phyloP scores from a whole-genome alignment of 2,797 vertebrate genomes.

The Vultur gryphus region DNA sequence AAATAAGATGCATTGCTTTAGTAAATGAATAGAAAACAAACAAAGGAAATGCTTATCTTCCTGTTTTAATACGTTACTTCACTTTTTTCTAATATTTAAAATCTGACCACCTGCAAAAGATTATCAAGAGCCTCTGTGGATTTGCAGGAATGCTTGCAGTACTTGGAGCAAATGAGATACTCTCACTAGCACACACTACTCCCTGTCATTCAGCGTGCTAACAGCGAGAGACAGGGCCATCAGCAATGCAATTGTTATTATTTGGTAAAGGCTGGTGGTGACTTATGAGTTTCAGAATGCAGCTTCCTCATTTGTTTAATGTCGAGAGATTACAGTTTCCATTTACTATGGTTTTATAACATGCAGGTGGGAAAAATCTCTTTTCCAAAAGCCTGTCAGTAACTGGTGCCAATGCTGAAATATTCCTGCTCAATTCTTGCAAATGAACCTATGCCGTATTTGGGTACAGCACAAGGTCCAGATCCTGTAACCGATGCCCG shows the following conservation, averaged over 20 bases:
- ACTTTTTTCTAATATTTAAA: slow-evolving; percentile 48
- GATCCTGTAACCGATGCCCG: rapidly evolving
- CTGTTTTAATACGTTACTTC: slow-evolving; percentile 43
- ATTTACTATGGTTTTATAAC: slow-evolving; percentile 58
- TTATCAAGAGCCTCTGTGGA: slow-evolving; percentile 25
- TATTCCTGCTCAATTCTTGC: background rate
- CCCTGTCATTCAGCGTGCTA: slow-evolving; percentile 28
- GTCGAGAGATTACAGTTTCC: slow-evolving; percentile 36
- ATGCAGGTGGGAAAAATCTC: slow-evolving; percentile 47
- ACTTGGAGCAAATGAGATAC: slow-evolving; percentile 43
- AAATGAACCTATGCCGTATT: background rate
- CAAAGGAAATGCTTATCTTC: slow-evolving; percentile 48
- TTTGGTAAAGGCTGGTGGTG: slow-evolving; percentile 56
- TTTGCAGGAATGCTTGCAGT: slow-evolving; percentile 43
- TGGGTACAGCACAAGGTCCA: background rate
- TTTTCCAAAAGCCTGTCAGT: background rate
- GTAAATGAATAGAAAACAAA: slow-evolving; percentile 34
- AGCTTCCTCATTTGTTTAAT: slow-evolving; percentile 62
- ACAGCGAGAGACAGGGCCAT: slow-evolving; percentile 4
- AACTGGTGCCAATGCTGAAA: slow-evolving; percentile 8
- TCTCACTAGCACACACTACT: background rate
- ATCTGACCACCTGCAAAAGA: slow-evolving; percentile 64
- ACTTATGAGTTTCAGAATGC: slow-evolving; percentile 58
- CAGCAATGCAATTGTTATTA: slow-evolving; percentile 54
- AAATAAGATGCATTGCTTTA: slow-evolving; percentile 29